Base-by-base conservation (phyloP, 2,888 invertebrate genomes). In the Zygogramma bicolorata region DNA sequence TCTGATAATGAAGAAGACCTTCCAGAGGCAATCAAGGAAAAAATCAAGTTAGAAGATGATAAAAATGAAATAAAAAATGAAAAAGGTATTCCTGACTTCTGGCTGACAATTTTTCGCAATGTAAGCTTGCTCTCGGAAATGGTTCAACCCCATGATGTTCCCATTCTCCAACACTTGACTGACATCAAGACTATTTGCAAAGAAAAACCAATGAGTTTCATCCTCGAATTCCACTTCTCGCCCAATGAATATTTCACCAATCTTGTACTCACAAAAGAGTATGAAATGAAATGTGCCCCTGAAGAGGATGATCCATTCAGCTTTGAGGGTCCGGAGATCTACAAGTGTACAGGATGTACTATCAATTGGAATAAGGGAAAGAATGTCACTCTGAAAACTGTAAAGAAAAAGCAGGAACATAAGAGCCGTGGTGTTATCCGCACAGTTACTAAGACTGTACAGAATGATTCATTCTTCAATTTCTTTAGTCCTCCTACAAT, bases 401-500 rank as follows among this genome's bases (percentile, higher is more conserved):
- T 98, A 77, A 96, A 97, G 87, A 98, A 98, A 91, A 98, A 97
- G 88, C 99, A 99, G 89, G 99, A 99, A 88, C 98, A 99, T 88
- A 98, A 98, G 92, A 96, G 96, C 53, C 92, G 95, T 76, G 97
- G 97, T 62, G 94, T 96, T 0, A 94, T 96, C 73, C 93, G 98
- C 83, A 97, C 96, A 15, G 94, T 99, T 78, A 96, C 95, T 63
- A 98, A 97, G 89, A 95, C 95, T 65, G 96, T 99, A 79, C 95
- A 96, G 84, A 97, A 95, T 69, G 98, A 99, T 88, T 99, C 98
- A 0, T 99, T 99, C 91, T 99, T 99, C 90, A 99, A 99, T 89
- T 99, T 99, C 91, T 99, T 99, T 89, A 92, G 91, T 80, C 98
- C 99, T 58, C 98, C 98, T 40, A 88, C 88, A 90, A 94, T 95